These are phyloP conservation scores for Phaethon lepturus DNA, from an alignment of 2,113 vertebrate species.

Conservation along the genomic window DNA sequence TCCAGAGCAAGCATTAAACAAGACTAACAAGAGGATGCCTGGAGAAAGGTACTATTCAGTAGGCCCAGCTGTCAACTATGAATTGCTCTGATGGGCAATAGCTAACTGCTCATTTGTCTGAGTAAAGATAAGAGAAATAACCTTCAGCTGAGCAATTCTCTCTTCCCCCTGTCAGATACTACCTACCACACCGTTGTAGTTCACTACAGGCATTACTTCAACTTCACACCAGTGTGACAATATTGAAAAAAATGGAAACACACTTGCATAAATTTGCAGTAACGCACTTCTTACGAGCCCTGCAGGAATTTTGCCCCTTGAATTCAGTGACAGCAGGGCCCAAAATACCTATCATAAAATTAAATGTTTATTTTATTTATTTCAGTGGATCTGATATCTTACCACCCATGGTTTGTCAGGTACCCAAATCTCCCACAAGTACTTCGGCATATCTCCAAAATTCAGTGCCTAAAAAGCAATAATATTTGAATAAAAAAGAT, in stretches of 20 bases:
- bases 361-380: constrained; percentile 16
- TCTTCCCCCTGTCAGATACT: neutral
- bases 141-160: neutral
- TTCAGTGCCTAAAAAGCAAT: constrained; percentile 68
- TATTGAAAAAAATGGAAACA: neutral
- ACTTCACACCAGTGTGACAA: neutral
- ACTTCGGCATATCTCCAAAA: constrained; percentile 66
- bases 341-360: constrained; percentile 14
- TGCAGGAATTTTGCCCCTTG: neutral
- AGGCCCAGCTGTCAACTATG: neutral
- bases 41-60: neutral
- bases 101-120: neutral
- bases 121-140: neutral
- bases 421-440: constrained; percentile 62
- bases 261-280: neutral
- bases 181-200: neutral
- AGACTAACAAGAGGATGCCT: neutral
- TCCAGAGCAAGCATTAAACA: neutral
- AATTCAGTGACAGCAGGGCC: neutral
- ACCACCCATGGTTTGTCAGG: constrained; percentile 56
- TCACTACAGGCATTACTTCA: neutral
- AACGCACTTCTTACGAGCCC: neutral
- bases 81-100: neutral
- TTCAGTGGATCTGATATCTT: constrained; percentile 56
- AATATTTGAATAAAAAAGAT: constrained; percentile 69